These are phyloP conservation scores for Ophion obscuratus DNA, from an alignment of 2,888 invertebrate genomes.

Conservation along the genomic window DNA sequence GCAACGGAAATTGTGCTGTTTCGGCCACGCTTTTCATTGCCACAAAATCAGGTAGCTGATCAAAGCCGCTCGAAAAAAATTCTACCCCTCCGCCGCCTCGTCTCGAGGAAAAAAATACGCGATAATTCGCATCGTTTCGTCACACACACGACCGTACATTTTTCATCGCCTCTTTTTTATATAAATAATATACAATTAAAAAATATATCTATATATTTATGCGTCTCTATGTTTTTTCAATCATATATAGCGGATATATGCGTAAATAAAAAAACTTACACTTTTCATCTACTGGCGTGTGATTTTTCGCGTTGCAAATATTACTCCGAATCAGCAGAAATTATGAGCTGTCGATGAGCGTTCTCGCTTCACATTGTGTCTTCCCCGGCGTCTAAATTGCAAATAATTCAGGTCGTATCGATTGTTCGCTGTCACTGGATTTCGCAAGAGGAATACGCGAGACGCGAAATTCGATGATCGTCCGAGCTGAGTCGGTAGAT, in stretches of 20 bases:
- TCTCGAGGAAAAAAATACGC: neutral
- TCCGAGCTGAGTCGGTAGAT: neutral
- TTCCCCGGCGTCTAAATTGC: conserved; percentile 25
- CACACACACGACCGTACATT: neutral
- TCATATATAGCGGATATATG: neutral
- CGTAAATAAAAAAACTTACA: neutral
- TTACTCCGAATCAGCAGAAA: neutral
- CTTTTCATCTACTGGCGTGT: neutral
- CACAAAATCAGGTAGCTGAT: neutral
- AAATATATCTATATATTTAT: neutral
- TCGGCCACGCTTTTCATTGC: neutral
- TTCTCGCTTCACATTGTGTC: neutral
- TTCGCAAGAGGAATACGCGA: conserved; percentile 29
- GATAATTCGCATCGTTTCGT: conserved; percentile 4
- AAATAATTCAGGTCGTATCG: conserved; percentile 28
- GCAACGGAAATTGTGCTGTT: neutral
- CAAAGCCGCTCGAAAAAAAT: neutral
- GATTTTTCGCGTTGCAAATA: neutral
- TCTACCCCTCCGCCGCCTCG: neutral
- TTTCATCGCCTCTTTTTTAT: neutral
- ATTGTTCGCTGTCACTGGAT: conserved; percentile 36
- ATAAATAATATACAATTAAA: neutral
- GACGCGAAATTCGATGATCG: conserved; percentile 45
- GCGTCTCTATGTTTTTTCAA: neutral
- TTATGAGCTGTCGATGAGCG: neutral